Base-by-base conservation (phyloP, 2,888 invertebrate species). In the Macaria notata region DNA sequence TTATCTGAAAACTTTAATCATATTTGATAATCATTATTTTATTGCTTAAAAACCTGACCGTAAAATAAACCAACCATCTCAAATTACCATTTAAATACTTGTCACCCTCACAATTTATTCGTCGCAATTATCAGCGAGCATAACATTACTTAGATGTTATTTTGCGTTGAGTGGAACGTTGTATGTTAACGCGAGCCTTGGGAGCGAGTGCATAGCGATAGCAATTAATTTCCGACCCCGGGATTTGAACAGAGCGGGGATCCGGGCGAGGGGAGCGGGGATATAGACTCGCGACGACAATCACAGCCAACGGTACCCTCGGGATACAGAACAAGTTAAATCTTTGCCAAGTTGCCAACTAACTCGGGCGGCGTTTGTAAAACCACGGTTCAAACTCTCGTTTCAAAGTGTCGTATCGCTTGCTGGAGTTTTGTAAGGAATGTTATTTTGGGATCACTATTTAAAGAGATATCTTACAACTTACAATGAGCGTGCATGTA, bases 331-430 rank as follows among this genome's bases (percentile, higher is more conserved):
- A 82, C 84, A 85, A 88, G 79, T 89, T 88, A 87, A 87, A 86
- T 89, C 88, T 89, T 88, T 81, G 85, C 85, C 80, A 88, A 86
- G 87, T 88, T 81, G 84, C 86, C 78, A 88, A 86, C 72, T 73
- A 19, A 67, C 72, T 73, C 68, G 63, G 51, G 59, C 58, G 49
- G 57, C 54, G 51, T 55, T 42, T 46, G 55, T 63, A 66, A 62
- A 56, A 63, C 9, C 64, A 68, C 68, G 41, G 41, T 41, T 69
- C 65, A 54, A 55, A 64, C 56, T 59, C 48, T 57, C 49, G 41
- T 41, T 41, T 41, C 41, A 41, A 36, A 48, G 19, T 61, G 43
- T 60, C 49, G 59, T 60, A 62, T 59, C 53, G 49, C 9, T 63
- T 50, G 54, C 64, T 19, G 19, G 19, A 19, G 66, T 70, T 36